Percentiles rank a stretch among this genome's conserved stretches.
Conservation (phyloP, 2,888 invertebrate genomes). For the Cryptus viduatorius region DNA sequence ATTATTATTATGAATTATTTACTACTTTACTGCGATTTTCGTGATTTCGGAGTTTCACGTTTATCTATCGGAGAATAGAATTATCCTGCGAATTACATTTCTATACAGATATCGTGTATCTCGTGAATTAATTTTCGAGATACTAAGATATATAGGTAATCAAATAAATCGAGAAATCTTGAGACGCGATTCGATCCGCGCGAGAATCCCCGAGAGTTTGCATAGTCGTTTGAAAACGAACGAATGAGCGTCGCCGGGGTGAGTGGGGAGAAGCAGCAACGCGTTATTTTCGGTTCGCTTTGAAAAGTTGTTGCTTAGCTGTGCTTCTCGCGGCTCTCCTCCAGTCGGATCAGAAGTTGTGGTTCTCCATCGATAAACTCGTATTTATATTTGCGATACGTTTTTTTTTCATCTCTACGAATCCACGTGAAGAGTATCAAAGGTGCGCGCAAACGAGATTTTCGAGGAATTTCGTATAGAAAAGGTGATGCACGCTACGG, state of each 20-base stretch:
- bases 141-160: not conserved
- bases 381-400: constrained; percentile 17
- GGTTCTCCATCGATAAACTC: not conserved
- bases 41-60: not conserved
- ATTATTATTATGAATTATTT: too few species aligned
- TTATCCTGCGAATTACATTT: not conserved
- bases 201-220: not conserved
- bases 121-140: not conserved
- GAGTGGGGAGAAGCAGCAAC: constrained; percentile 33
- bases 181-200: not conserved
- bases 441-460: not conserved
- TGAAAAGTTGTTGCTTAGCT: constrained; percentile 53
- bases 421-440: not conserved
- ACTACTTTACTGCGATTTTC: not conserved
- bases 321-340: constrained; percentile 26
- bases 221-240: constrained; percentile 12
- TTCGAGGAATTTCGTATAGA: not conserved
- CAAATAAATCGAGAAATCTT: constrained; percentile 9
- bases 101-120: not conserved
- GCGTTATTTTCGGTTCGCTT: constrained; percentile 63
- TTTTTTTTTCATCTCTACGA: constrained; percentile 21
- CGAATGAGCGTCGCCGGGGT: not conserved
- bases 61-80: not conserved
- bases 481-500: not conserved
- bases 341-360: not conserved